These are phyloP conservation scores for Hemiscyllium ocellatum DNA, from an alignment of 2,113 vertebrate genomes.

Conservation along the genomic window DNA sequence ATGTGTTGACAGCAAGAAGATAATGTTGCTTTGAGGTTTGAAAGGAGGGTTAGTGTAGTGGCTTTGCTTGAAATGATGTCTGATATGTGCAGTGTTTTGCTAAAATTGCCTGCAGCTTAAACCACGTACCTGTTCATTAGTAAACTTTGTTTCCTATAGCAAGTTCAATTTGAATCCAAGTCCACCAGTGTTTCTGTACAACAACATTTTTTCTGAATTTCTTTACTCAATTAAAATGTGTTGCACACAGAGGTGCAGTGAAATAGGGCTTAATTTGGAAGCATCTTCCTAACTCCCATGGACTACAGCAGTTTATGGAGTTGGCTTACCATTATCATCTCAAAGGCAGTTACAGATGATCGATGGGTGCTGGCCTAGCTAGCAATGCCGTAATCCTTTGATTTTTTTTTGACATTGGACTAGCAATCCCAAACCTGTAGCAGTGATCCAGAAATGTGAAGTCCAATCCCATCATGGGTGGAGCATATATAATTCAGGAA, in stretches of 20 bases:
- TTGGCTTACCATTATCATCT: too few species aligned
- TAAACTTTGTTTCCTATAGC: conserved; percentile 3
- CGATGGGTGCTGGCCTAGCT: too few species aligned
- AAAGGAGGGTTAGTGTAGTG: not conserved
- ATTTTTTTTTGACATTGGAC: not conserved
- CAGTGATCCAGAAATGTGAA: not conserved
- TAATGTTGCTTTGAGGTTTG: not conserved
- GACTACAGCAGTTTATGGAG: too few species aligned
- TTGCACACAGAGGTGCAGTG: not conserved
- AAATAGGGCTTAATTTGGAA: not conserved
- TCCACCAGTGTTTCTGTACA: not conserved
- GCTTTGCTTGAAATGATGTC: not conserved
- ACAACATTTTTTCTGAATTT: not conserved
- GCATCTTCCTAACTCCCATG: too few species aligned
- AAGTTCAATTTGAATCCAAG: not conserved
- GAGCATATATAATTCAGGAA: not conserved
- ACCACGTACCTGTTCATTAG: not conserved
- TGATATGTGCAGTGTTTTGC: not conserved
- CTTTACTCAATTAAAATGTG: not conserved
- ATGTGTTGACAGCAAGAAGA: not conserved
- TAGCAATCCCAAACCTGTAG: not conserved
- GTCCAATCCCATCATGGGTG: not conserved
- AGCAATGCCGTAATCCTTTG: too few species aligned
- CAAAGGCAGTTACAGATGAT: too few species aligned
- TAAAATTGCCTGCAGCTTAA: not conserved